phyloP scores from a whole-genome alignment of 2,888 invertebrate genomes.

The Pinctada fucata region DNA sequence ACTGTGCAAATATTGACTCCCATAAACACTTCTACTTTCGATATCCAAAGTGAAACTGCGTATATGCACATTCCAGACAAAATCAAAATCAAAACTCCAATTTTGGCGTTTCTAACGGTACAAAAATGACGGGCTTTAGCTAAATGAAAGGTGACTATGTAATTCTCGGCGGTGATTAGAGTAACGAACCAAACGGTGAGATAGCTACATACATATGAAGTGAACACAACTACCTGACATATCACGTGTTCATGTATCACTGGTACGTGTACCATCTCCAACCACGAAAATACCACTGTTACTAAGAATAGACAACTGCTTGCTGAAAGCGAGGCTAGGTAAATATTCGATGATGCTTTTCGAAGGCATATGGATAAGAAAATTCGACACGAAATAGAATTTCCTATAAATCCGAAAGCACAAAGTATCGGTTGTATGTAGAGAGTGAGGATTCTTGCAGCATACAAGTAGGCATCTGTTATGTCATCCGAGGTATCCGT shows the following conservation, averaged over 20 bases:
- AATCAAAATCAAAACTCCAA: conserved; percentile 17
- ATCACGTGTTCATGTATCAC: conserved; percentile 71
- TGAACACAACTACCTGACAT: conserved; percentile 86
- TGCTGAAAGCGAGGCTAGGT: conserved; percentile 86
- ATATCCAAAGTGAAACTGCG: conserved; percentile 51
- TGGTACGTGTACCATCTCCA: conserved; percentile 52
- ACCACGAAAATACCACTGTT: conserved; percentile 79
- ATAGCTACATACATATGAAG: conserved; percentile 77
- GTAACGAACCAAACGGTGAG: conserved; percentile 81
- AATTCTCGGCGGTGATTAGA: conserved; percentile 29
- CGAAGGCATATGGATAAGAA: conserved; percentile 85
- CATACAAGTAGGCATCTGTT: background rate
- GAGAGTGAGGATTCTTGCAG: background rate
- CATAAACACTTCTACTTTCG: conserved; percentile 32
- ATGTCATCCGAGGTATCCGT: background rate
- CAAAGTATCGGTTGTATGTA: conserved; percentile 83
- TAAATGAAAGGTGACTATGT: conserved; percentile 28
- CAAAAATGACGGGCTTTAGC: conserved; percentile 22
- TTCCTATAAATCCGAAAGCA: conserved; percentile 85
- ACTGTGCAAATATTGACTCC: conserved; percentile 50
- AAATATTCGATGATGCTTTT: conserved; percentile 87
- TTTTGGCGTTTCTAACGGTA: conserved; percentile 27
- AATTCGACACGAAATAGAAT: conserved; percentile 85
- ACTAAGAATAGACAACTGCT: conserved; percentile 87
- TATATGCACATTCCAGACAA: conserved; percentile 42